These are phyloP conservation scores for Diarsia rubi DNA, from an alignment of 2,888 invertebrate species.

Conservation along the genomic window DNA sequence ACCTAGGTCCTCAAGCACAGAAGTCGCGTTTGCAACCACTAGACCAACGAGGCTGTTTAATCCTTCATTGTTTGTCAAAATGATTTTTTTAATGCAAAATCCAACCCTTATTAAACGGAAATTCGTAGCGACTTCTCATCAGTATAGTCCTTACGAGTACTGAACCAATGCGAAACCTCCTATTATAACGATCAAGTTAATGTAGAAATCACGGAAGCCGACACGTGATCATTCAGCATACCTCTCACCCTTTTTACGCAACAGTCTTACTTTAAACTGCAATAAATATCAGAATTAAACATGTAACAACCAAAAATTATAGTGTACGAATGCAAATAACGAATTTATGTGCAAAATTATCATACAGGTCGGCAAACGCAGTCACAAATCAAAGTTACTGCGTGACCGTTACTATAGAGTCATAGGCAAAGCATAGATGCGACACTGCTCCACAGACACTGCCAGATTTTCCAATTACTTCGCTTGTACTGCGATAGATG, in stretches of 20 bases:
- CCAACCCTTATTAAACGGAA: too few relatives aligned
- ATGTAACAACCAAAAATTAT: constrained; percentile 55
- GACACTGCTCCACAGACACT: not conserved
- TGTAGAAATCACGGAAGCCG: constrained; percentile 14
- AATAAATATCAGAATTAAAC: constrained; percentile 51
- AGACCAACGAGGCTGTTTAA: too few relatives aligned
- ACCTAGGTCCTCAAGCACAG: too few relatives aligned
- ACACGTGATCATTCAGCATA: not conserved
- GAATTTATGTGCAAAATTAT: constrained; percentile 55
- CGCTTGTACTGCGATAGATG: too few relatives aligned
- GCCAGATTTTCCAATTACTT: too few relatives aligned
- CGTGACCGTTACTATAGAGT: constrained; percentile 34
- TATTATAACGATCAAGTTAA: not conserved
- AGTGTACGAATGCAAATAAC: constrained; percentile 53
- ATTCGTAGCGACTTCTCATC: too few relatives aligned
- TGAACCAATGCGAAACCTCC: not conserved
- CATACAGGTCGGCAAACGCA: constrained; percentile 39
- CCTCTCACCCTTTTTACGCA: constrained; percentile 25
- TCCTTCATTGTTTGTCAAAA: too few relatives aligned
- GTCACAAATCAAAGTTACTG: constrained; percentile 54
- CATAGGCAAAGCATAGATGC: constrained; percentile 13
- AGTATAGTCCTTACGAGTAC: not conserved
- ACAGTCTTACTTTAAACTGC: constrained; percentile 19
- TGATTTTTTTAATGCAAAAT: too few relatives aligned
- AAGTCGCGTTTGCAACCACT: too few relatives aligned